A percentile compares a stretch with the other conserved stretches of the same genome.
Conservation (phyloP, 2,888 invertebrate species). For the Chloroclysta siterata region DNA sequence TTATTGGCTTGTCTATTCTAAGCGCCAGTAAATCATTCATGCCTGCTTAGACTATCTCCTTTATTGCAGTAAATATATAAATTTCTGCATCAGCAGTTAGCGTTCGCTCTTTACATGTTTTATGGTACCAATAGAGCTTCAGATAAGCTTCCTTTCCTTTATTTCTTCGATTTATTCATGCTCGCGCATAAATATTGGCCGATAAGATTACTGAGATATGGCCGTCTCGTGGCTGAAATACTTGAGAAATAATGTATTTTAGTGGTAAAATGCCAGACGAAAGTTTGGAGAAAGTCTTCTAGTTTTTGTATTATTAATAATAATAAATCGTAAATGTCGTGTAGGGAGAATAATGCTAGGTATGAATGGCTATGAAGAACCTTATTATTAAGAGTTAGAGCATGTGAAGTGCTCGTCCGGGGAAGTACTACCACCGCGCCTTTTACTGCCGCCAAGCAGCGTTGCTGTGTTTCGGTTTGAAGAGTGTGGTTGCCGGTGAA, state of each 20-base stretch:
- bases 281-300: not conserved
- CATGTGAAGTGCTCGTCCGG: no score
- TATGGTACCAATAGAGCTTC: slow-evolving; percentile 72
- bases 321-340: no score
- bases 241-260: slow-evolving; percentile 29
- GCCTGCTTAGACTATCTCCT: slow-evolving; percentile 1
- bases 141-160: slow-evolving; percentile 75
- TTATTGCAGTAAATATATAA: slow-evolving; percentile 13
- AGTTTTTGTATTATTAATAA: no score
- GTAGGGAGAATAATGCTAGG: no score
- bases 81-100: slow-evolving; percentile 15
- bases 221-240: slow-evolving; percentile 31
- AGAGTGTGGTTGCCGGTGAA: no score
- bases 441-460: no score
- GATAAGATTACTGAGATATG: slow-evolving; percentile 53
- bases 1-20: not conserved
- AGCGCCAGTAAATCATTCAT: not conserved
- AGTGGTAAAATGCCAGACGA: slow-evolving; percentile 23
- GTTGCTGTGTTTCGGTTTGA: no score
- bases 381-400: no score
- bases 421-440: no score
- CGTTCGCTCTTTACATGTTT: slow-evolving; percentile 64
- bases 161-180: slow-evolving; percentile 81
- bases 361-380: no score
- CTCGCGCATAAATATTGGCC: slow-evolving; percentile 71